phyloP scores from a whole-genome alignment of 1,140 invertebrate species.

The Campoletis sonorensis region DNA sequence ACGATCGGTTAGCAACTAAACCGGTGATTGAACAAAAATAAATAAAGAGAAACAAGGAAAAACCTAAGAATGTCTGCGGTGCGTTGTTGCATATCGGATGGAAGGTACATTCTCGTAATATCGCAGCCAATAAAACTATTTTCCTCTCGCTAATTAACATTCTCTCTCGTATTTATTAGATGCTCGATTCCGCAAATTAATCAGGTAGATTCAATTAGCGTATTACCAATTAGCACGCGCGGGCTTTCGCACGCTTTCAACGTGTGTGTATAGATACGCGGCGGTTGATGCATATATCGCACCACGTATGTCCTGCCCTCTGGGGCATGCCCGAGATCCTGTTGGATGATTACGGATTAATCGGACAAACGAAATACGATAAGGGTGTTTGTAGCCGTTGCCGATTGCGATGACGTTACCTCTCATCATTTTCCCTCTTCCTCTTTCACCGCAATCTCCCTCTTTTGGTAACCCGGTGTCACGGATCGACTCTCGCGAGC shows the following conservation, averaged over 20 bases:
- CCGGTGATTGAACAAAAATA: background rate
- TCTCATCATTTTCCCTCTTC: background rate
- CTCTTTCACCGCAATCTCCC: background rate
- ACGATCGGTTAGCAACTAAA: background rate
- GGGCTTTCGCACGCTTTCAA: constrained; percentile 59
- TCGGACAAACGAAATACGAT: constrained; percentile 49
- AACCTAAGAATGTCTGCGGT: background rate
- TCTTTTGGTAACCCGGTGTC: background rate
- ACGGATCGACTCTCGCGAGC: constrained; percentile 26
- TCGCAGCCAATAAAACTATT: constrained; percentile 3
- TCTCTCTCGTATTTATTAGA: constrained; percentile 68
- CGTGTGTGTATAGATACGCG: too few relatives aligned
- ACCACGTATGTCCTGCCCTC: constrained; percentile 41
- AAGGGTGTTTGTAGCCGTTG: constrained; percentile 40
- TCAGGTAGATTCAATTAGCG: constrained; percentile 72
- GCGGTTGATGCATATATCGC: constrained; percentile 18
- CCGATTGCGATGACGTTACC: constrained; percentile 40
- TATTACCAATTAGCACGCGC: constrained; percentile 71
- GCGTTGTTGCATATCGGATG: background rate
- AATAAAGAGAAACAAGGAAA: background rate
- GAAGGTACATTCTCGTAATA: constrained; percentile 10
- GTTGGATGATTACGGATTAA: constrained; percentile 61
- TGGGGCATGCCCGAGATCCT: constrained; percentile 56
- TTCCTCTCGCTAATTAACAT: constrained; percentile 67
- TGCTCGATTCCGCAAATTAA: constrained; percentile 67